These are phyloP conservation scores for Anodontia alba DNA, from an alignment of 2,888 invertebrate genomes.

Conservation along the genomic window DNA sequence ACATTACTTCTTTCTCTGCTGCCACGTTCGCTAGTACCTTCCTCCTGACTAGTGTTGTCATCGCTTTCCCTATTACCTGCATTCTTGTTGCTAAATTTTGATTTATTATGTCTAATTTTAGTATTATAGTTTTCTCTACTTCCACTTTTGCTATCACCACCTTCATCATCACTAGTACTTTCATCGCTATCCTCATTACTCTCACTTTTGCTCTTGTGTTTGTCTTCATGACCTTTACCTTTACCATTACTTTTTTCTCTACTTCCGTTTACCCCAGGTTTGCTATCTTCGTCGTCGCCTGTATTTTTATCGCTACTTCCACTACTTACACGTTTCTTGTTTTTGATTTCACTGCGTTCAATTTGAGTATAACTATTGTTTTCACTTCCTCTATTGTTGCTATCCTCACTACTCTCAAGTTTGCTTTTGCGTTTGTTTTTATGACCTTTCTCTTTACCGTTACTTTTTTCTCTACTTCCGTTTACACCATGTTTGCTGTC, in stretches of 20 bases:
- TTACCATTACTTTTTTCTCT: neutral
- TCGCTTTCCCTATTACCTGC: no score
- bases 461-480: neutral
- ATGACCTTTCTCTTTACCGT: no score
- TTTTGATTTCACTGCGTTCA: neutral
- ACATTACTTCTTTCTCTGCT: no score
- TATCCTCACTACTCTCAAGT: neutral
- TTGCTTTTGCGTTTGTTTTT: no score
- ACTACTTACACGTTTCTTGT: neutral
- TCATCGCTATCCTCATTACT: neutral
- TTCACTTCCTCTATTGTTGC: neutral
- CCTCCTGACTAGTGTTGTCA: no score
- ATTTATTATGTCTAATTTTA: no score
- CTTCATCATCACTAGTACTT: neutral
- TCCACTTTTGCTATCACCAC: neutral
- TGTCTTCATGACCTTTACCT: neutral
- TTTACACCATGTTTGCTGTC: neutral
- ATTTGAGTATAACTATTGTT: neutral
- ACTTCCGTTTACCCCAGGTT: neutral
- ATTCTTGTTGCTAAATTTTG: no score
- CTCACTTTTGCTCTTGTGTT: no score
- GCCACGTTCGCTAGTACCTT: no score
- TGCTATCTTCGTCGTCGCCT: neutral
- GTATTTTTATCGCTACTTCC: neutral
- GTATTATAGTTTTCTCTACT: no score